Percentiles rank a stretch among this genome's conserved stretches.
phyloP scores from a whole-genome alignment of 2,797 vertebrate species.

The Lithobates sylvaticus region DNA sequence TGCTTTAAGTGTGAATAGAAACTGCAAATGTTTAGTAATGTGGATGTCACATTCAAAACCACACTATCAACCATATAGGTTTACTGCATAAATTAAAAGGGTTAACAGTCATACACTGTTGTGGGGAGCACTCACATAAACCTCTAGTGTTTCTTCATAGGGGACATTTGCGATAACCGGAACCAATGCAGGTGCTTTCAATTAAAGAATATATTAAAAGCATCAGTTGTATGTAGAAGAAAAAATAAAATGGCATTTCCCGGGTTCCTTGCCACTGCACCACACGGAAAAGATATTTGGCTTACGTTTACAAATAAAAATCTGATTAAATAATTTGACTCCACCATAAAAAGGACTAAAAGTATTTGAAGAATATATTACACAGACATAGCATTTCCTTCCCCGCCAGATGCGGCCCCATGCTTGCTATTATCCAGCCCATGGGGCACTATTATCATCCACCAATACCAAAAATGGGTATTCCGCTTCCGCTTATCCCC shows the following conservation, averaged over 20 bases:
- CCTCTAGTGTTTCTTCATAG: background rate
- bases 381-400: background rate
- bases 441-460: no score
- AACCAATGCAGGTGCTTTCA: background rate
- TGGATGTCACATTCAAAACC: background rate
- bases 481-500: no score
- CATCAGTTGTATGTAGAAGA: background rate
- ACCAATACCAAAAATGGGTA: no score
- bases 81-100: background rate
- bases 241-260: background rate
- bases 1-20: slow-evolving; percentile 78
- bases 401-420: no score
- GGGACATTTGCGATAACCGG: no score
- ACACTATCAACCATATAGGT: background rate
- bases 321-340: background rate
- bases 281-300: background rate
- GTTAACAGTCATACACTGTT: slow-evolving; percentile 31
- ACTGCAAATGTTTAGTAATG: slow-evolving; percentile 5
- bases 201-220: background rate
- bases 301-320: background rate
- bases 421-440: no score
- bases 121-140: background rate
- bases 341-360: background rate
- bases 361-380: no score
- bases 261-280: background rate